Percentiles rank a stretch among this genome's conserved stretches.
Evolutionary conservation across 2,888 invertebrate genomes (phyloP).

Genomic region (Polyploca ridens): DNA sequence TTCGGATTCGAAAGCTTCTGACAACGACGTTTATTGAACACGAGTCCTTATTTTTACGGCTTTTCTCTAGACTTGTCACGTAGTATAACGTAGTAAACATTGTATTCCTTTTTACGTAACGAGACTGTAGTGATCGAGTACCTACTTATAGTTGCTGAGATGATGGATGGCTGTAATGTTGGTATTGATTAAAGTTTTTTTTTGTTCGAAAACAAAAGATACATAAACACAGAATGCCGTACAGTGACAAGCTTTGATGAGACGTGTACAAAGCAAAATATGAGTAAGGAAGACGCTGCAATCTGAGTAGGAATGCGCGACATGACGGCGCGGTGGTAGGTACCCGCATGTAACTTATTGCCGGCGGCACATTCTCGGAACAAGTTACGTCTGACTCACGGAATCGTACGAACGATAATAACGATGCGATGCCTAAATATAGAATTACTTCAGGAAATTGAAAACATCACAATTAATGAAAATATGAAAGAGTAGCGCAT

Average conservation of each 20-base stretch:
- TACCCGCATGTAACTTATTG: constrained; percentile 46
- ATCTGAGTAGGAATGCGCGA: constrained; percentile 51
- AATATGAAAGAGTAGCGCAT: constrained; percentile 15
- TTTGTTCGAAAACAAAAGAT: neutral
- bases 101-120: constrained; percentile 43
- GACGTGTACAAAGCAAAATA: constrained; percentile 33
- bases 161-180: constrained; percentile 31
- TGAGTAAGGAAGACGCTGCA: constrained; percentile 45
- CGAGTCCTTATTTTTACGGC: constrained; percentile 45
- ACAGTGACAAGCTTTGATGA: neutral
- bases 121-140: constrained; percentile 11
- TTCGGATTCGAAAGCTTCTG: constrained; percentile 41
- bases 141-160: constrained; percentile 29
- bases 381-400: constrained; percentile 61
- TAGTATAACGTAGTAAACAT: constrained; percentile 39
- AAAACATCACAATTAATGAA: constrained; percentile 23
- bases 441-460: constrained; percentile 58
- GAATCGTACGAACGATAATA: constrained; percentile 60
- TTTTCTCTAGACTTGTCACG: constrained; percentile 49
- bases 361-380: constrained; percentile 60
- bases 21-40: constrained; percentile 32
- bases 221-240: neutral
- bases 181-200: constrained; percentile 10
- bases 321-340: constrained; percentile 37
- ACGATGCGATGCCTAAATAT: constrained; percentile 52